Evolutionary conservation across 2,113 vertebrate species (phyloP), one percentile per base, ranked within the genome.

Genomic region (Corythoichthys intestinalis): DNA sequence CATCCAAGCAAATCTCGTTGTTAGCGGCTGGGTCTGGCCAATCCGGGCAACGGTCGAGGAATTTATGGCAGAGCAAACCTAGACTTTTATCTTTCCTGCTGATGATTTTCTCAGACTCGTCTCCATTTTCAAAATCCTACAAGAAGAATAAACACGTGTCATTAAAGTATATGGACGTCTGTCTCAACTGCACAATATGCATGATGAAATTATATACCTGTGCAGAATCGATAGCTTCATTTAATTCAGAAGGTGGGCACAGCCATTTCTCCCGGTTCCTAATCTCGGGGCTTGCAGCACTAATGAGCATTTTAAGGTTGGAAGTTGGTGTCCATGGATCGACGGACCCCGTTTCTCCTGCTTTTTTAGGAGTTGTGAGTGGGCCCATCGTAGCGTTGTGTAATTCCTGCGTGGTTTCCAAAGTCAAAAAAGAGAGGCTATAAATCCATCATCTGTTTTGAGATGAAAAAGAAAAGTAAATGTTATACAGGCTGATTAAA

Each of bases 11-110:
- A 82, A 99, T 98, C 75, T 94, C 91, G 11, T 92, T 95, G 83
- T 91, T 94, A 63, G 93, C 74, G 2, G 87, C 91, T 38, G 91
- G 81, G 76, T 94, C 92, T 2, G 97, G 96, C 57, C 92, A 93
- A 69, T 95, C 90, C 4, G 96, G 95, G 62, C 96, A 98, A 0
- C 95, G 91, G 48, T 94, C 95, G 64, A 99, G 89, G 77, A 99
- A 98, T 63, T 96, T 98, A 71, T 94, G 94, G 77, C 97, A 98
- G 14, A 99, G 89, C 44, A 98, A 85, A 46, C 96, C 96, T 1
- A 99, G 91, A 74, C 97, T 98, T 83, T 98, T 99, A 75, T 99
- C 96, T 85, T 98, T 99, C 59, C 95, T 93, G 82, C 96, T 98
- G 58, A 86, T 81, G 80, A 95, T 92, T 76, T 93, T 95, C 77